Conservation (phyloP, 2,113 vertebrate species). For the Pluvianellus socialis region DNA sequence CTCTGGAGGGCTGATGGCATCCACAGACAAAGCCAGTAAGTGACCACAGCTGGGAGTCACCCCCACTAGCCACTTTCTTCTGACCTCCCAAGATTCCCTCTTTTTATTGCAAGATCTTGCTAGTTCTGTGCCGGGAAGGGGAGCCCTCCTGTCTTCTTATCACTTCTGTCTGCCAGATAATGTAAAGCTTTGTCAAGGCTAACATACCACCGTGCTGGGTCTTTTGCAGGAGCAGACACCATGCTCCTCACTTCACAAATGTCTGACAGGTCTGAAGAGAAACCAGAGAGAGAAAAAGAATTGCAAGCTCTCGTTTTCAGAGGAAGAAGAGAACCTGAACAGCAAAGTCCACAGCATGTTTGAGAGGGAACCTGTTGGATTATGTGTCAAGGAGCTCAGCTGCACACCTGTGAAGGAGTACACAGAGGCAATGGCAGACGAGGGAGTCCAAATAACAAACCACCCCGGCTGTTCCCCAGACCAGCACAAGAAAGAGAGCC, state of each 20-base stretch:
- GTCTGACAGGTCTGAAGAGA: fast-evolving
- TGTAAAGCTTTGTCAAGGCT: background rate
- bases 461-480: background rate
- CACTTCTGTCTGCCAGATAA: background rate
- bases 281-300: background rate
- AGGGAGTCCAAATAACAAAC: background rate
- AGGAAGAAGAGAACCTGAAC: background rate
- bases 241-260: fast-evolving
- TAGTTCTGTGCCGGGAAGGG: background rate
- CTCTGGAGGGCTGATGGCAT: background rate
- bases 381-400: background rate
- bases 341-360: fast-evolving
- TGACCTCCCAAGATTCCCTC: background rate
- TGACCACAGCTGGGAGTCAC: background rate
- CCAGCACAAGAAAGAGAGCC: background rate
- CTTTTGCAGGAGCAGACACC: background rate
- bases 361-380: background rate
- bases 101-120: background rate
- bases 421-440: fast-evolving
- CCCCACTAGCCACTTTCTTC: background rate
- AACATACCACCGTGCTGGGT: background rate
- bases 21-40: background rate
- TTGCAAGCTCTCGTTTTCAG: fast-evolving
- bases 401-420: background rate
- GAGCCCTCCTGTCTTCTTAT: background rate